Base-by-base conservation (phyloP, 2,113 vertebrate genomes). In the Mastomys natalensis region DNA sequence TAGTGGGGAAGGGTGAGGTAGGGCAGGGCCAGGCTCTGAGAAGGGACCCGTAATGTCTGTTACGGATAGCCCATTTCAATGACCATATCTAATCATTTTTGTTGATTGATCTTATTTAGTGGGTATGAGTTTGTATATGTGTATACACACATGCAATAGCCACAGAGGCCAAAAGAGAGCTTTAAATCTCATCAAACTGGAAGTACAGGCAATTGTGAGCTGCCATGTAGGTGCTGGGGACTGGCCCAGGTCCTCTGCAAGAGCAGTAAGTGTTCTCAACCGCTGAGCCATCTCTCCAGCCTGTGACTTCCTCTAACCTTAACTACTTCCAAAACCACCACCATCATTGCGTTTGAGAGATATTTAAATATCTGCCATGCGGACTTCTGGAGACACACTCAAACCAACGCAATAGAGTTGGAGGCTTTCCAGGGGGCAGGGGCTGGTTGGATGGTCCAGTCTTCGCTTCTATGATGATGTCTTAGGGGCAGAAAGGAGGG, bases 11-110 rank as follows among this genome's bases (percentile, higher is more conserved):
- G 40, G 40, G 37, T 16, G 31, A 7, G 4, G 10, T 13, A 31
- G 5, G 37, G 3, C 1, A 31, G 60, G 31, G 6, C 37, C 29
- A 10, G 3, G 2, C 37, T 48, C 45, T 0, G 1, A 16, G 24
- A 8, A 64, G 24, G 21, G 80, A 43, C 29, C 19, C 4, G 26
- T 37, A 40, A 29, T 3, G 37, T 60, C 19, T 45, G 7, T 24
- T n/a, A 19, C 34, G 55, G 80, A 2, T 11, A 2, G 21, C 21
- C 37, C 29, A 58, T 34, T 6, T 40, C 66, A 31, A 77, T 6
- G 48, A 40, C 21, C 24, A 68, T 11, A 7, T 86, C 60, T 86
- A 58, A 90, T 68, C 15, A 11, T 76, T 62, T 84, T 62, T 43
- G n/a, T 43, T 43, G 7, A 5, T 62, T 84, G 43, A 43, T 29